Conservation (phyloP, 2,888 invertebrate genomes). For the Acanthosepion esculentum region DNA sequence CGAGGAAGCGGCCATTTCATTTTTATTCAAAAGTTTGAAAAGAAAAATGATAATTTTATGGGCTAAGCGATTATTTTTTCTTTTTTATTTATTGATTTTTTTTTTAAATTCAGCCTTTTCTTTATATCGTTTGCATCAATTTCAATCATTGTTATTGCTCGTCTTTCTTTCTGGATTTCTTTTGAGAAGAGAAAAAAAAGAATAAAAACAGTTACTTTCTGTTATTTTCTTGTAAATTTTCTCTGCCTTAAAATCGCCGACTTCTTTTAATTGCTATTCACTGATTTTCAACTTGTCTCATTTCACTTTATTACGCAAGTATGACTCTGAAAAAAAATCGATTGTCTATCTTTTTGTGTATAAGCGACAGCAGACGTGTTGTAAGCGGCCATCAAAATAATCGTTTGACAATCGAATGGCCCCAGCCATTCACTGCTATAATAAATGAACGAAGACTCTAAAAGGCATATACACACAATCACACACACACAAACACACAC, state of each 20-base stretch:
- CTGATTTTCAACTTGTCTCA: neutral
- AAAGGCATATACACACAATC: neutral
- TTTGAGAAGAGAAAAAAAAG: neutral
- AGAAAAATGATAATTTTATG: conserved; percentile 16
- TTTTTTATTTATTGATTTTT: neutral
- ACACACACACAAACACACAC: neutral
- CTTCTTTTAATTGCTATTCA: neutral
- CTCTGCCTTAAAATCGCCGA: neutral
- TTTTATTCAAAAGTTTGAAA: conserved; percentile 33
- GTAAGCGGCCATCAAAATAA: too few relatives aligned
- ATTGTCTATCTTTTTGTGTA: neutral
- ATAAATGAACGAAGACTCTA: neutral
- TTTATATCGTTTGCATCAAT: neutral
- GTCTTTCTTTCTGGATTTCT: neutral
- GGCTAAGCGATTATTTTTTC: neutral
- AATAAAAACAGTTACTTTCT: neutral
- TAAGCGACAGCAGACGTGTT: neutral
- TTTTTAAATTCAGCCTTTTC: neutral
- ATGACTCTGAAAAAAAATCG: neutral
- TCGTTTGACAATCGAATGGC: neutral
- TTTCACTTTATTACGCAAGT: neutral
- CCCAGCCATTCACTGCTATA: neutral
- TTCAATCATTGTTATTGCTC: neutral
- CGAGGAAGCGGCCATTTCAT: neutral
- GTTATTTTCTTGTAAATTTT: neutral